A percentile compares a stretch with the other conserved stretches of the same genome.
phyloP scores from a whole-genome alignment of 2,113 vertebrate genomes.

The Leucoraja erinaceus region DNA sequence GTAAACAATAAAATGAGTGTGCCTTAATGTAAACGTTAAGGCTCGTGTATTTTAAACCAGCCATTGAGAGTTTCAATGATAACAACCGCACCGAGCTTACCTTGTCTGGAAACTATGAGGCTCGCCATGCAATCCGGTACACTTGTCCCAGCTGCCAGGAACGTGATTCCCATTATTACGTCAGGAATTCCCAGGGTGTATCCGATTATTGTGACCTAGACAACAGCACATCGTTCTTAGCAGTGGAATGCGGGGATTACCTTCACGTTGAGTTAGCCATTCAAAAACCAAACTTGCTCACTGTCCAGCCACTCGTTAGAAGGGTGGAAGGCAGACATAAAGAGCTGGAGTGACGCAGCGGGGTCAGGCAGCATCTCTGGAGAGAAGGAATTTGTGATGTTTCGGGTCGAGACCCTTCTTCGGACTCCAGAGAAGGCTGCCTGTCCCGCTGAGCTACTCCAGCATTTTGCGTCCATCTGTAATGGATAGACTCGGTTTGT shows the following conservation, averaged over 20 bases:
- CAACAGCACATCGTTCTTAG: slow-evolving; percentile 17
- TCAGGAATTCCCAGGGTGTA: slow-evolving; percentile 92
- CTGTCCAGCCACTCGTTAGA: background rate
- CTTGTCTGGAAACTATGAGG: slow-evolving; percentile 92
- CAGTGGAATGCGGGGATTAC: background rate
- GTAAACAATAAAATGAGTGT: background rate
- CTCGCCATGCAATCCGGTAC: slow-evolving; percentile 98
- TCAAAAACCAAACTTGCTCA: background rate
- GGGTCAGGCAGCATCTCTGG: no score
- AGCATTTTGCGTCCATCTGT: no score
- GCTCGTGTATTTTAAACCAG: background rate
- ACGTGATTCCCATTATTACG: slow-evolving; percentile 97
- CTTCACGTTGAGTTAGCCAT: background rate
- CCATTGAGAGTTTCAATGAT: background rate
- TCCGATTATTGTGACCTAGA: slow-evolving; percentile 90
- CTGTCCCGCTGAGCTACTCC: no score
- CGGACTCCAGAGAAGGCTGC: no score
- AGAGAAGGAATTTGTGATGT: no score
- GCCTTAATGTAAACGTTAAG: background rate
- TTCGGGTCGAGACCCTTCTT: no score
- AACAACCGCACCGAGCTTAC: slow-evolving; percentile 51
- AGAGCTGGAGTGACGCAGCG: no score
- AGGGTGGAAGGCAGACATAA: no score
- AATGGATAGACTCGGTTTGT: no score
- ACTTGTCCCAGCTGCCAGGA: slow-evolving; percentile 91